These are phyloP conservation scores for Thyatira batis DNA, from an alignment of 2,888 invertebrate genomes.

Conservation along the genomic window DNA sequence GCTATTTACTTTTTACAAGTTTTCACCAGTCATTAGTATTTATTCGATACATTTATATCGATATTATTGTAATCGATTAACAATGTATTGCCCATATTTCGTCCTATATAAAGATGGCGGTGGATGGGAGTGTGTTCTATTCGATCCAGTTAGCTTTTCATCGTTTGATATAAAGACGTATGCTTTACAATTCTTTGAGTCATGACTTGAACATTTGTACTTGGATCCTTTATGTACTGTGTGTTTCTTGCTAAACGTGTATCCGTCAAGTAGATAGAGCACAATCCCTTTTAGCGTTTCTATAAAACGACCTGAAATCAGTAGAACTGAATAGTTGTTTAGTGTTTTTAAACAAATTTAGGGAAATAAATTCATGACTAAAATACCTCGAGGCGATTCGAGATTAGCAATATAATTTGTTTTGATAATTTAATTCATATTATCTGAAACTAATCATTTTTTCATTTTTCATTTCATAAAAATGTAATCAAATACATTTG, in stretches of 20 bases:
- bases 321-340: no score
- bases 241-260: background rate
- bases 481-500: no score
- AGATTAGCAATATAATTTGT: no score
- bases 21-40: no score
- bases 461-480: no score
- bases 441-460: no score
- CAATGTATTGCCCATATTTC: background rate
- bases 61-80: background rate
- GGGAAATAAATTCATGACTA: no score
- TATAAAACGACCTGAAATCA: background rate
- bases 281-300: background rate
- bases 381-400: no score
- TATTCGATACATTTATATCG: no score
- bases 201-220: background rate
- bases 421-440: no score
- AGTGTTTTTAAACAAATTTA: no score
- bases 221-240: background rate
- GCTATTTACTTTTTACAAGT: no score
- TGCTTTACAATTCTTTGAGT: background rate
- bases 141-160: background rate
- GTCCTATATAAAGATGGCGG: background rate
- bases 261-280: background rate
- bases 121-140: background rate
- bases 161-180: background rate